Percentiles rank a stretch among this genome's conserved stretches.
Conservation (phyloP, 2,888 invertebrate genomes). For the Lissocephala sabroskyi region DNA sequence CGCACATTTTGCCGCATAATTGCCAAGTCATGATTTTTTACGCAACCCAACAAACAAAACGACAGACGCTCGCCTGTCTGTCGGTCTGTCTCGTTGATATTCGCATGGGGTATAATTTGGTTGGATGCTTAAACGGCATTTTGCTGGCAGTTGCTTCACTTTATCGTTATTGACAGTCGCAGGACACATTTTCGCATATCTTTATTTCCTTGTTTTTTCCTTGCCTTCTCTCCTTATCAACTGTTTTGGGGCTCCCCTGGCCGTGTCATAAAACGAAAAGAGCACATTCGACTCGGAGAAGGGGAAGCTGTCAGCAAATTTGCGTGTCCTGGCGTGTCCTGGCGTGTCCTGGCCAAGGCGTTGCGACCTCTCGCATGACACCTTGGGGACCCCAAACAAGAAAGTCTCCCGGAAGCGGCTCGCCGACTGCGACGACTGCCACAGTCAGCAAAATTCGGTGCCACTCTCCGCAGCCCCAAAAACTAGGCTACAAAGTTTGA, state of each 20-base stretch:
- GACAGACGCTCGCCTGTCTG: constrained; percentile 12
- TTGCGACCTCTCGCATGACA: constrained; percentile 9
- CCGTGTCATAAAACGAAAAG: constrained; percentile 37
- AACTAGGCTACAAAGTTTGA: too few species aligned
- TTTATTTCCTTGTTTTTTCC: constrained; percentile 10
- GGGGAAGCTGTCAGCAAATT: constrained; percentile 6
- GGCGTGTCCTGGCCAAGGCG: too few species aligned
- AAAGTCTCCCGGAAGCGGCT: too few species aligned
- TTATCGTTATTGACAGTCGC: constrained; percentile 61
- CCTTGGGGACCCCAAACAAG: constrained; percentile 13
- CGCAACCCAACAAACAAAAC: constrained; percentile 24
- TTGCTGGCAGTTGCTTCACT: constrained; percentile 34
- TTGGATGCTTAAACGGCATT: constrained; percentile 61
- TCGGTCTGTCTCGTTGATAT: constrained; percentile 42
- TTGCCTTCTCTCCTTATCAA: constrained; percentile 6
- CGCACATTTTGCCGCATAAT: constrained; percentile 60
- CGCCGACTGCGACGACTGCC: too few species aligned
- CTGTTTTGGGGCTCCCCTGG: constrained; percentile 52
- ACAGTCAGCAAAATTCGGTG: too few species aligned
- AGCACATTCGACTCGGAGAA: too few species aligned
- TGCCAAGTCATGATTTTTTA: constrained; percentile 63
- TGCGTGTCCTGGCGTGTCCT: constrained; percentile 2
- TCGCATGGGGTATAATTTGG: constrained; percentile 64
- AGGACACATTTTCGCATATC: constrained; percentile 26
- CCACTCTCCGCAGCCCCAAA: too few species aligned